Base-by-base conservation (phyloP, 2,797 vertebrate species). In the Anguilla pacifica region DNA sequence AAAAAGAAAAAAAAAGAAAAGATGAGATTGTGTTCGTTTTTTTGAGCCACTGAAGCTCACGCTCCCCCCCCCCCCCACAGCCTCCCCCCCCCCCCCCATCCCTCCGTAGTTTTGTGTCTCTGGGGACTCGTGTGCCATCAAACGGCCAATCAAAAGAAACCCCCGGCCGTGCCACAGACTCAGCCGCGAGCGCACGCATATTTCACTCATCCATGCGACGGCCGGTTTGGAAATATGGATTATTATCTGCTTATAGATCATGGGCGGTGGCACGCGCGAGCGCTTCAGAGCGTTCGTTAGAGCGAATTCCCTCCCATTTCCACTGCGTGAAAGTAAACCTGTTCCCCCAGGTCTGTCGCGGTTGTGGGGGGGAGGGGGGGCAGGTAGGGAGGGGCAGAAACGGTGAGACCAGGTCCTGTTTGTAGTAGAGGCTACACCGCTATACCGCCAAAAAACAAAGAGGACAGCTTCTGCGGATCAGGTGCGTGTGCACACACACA, bases 221-320 rank as follows among this genome's bases (percentile, higher is more conserved):
- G 70, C 28, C 31, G 70, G 31, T 74, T 39, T 15, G 70, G 70
- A 74, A 74, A 74, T 74, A 74, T 39, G 70, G 70, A 74, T 74
- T 74, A 74, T 35, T 11, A 5, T 43, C 39, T 43, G 22, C 64
- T 39, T 35, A 11, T 35, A 74, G 11, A 74, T 74, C 70, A 11
- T 35, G 9, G 31, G 70, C 15, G 70, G 28, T 35, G 35, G 70
- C 1, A 11, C 11, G 64, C 64, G 10, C 11, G 67, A 70, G 25
- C 1, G 28, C 67, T 70, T 70, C 28, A 70, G 67, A 7, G 13
- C 5, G 28, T 70, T n/a, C 28, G 19, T 57, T 77, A 67, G 19
- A 72, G 46, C 31, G 19, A 84, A 87, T 53, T 43, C 64, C 77
- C 59, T 70, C 31, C 19, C 61, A n/a, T 64, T 49, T 83, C 39